Percentiles rank a stretch among this genome's conserved stretches.
phyloP scores from a whole-genome alignment of 2,113 vertebrate genomes.

The Lophochroa leadbeateri region DNA sequence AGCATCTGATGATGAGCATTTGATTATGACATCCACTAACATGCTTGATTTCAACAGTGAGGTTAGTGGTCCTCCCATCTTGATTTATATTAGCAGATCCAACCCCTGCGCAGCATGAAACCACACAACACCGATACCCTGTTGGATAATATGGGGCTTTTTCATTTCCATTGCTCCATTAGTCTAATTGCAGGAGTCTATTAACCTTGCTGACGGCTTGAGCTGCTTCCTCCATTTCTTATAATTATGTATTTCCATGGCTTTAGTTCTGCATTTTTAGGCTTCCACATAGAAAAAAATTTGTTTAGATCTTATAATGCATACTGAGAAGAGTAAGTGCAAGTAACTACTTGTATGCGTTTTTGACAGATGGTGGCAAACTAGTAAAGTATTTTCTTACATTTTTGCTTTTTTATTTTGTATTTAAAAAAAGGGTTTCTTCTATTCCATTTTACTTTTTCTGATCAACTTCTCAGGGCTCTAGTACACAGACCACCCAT shows the following conservation, averaged over 20 bases:
- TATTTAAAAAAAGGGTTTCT: not conserved
- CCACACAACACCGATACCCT: not conserved
- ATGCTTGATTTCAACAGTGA: not conserved
- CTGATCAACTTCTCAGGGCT: not conserved
- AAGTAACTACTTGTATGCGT: not conserved
- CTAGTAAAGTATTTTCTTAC: not conserved
- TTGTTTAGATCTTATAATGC: not conserved
- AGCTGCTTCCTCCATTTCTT: not conserved
- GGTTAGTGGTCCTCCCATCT: not conserved
- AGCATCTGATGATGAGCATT: not conserved
- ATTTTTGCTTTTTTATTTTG: not conserved
- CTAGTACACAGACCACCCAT: not conserved
- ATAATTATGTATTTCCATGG: not conserved
- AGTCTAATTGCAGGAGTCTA: not conserved
- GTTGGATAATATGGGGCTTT: not conserved
- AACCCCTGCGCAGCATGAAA: not conserved
- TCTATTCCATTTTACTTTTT: not conserved
- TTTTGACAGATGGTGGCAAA: not conserved
- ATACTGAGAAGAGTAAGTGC: not conserved
- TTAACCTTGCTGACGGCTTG: not conserved
- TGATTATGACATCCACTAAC: not conserved
- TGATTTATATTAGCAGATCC: not conserved
- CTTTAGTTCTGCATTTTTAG: not conserved
- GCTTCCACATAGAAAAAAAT: not conserved
- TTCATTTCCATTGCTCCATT: not conserved